These are phyloP conservation scores for Crotalus horridus DNA, from an alignment of 2,113 vertebrate genomes.

Conservation along the genomic window DNA sequence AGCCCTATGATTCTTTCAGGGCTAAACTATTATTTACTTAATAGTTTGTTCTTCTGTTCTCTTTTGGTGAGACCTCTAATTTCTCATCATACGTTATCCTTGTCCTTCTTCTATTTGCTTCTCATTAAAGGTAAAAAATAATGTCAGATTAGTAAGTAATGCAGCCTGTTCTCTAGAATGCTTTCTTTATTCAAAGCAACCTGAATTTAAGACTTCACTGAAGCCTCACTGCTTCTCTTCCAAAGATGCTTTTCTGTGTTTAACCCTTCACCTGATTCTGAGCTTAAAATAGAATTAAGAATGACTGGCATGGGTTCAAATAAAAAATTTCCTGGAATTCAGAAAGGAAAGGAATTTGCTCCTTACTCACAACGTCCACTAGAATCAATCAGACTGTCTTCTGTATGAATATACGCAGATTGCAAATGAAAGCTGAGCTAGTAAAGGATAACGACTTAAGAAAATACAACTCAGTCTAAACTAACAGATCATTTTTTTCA, in stretches of 20 bases:
- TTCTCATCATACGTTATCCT: constrained; percentile 33
- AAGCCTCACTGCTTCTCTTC: neutral
- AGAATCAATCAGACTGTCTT: neutral
- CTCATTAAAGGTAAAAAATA: constrained; percentile 38
- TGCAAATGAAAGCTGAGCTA: neutral
- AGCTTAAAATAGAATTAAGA: constrained; percentile 27
- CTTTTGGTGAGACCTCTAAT: constrained; percentile 5
- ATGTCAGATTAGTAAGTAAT: constrained; percentile 16
- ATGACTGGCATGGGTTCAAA: neutral
- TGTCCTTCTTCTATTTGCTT: constrained; percentile 33
- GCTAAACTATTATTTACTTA: neutral
- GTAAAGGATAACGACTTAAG: neutral
- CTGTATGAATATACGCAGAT: neutral
- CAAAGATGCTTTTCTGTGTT: neutral
- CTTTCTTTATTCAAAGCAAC: constrained; percentile 34
- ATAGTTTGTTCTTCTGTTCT: constrained; percentile 21
- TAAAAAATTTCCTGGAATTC: neutral
- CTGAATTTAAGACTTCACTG: constrained; percentile 27
- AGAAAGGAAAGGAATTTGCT: neutral
- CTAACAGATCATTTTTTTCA: neutral
- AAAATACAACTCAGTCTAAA: neutral
- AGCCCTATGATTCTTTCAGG: neutral
- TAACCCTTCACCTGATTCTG: constrained; percentile 8
- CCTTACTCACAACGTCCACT: neutral
- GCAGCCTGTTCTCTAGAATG: constrained; percentile 15